Evolutionary conservation across 2,888 invertebrate species (phyloP).

Genomic region (Atethmia centrago): DNA sequence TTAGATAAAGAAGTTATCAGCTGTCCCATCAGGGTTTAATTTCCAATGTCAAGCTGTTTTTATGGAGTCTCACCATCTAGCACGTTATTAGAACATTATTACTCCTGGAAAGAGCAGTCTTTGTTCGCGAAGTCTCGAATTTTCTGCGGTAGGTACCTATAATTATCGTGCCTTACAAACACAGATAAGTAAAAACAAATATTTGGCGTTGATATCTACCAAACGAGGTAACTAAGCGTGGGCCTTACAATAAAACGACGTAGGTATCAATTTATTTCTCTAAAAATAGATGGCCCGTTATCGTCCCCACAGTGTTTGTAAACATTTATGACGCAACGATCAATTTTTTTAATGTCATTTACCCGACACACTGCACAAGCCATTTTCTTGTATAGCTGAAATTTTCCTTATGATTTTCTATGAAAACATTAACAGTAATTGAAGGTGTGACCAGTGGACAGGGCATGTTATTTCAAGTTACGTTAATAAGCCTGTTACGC

Average conservation of each 20-base stretch:
- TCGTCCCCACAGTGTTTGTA: conserved; percentile 61
- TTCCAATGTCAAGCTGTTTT: conserved; percentile 28
- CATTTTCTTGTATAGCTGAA: conserved; percentile 14
- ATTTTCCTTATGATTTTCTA: conserved; percentile 21
- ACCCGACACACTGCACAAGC: conserved; percentile 13
- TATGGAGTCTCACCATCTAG: not conserved
- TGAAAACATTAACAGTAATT: conserved; percentile 18
- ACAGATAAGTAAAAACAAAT: conserved; percentile 24
- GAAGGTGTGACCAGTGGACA: conserved; percentile 33
- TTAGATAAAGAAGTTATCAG: conserved; percentile 41
- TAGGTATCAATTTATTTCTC: conserved; percentile 55
- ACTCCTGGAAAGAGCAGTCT: not conserved
- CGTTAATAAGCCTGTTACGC: conserved; percentile 52
- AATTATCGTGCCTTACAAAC: not conserved
- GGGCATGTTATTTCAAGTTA: conserved; percentile 42
- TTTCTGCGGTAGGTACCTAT: not conserved
- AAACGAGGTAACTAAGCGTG: conserved; percentile 21
- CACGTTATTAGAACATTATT: conserved; percentile 11
- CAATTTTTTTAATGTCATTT: conserved; percentile 51
- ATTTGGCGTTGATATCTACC: conserved; percentile 27
- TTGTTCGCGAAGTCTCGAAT: not conserved
- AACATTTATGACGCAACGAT: conserved; percentile 60
- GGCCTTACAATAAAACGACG: conserved; percentile 46
- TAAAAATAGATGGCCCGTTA: conserved; percentile 59
- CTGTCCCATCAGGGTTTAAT: conserved; percentile 13